Evolutionary conservation across 2,113 vertebrate species (phyloP).

Genomic region (Ctenodactylus gundi): DNA sequence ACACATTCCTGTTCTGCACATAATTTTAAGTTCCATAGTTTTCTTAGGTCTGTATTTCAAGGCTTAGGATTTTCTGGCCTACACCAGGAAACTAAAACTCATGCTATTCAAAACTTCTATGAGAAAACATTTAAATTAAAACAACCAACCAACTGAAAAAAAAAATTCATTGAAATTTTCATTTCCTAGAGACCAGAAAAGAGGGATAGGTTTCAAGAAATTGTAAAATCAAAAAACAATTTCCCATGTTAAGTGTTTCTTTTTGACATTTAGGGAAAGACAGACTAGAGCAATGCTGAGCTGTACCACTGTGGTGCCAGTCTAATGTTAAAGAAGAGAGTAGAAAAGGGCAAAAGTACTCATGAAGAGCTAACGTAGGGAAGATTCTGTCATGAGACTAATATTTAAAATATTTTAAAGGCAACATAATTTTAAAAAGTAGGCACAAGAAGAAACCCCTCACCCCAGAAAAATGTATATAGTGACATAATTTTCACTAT

Average conservation of each 20-base stretch:
- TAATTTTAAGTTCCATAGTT: background rate
- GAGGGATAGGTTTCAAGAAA: background rate
- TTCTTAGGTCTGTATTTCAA: slow-evolving; percentile 20
- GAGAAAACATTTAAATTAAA: slow-evolving; percentile 14
- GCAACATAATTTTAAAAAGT: background rate
- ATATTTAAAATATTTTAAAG: slow-evolving; percentile 37
- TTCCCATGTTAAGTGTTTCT: background rate
- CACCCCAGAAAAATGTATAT: background rate
- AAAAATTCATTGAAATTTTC: slow-evolving; percentile 11
- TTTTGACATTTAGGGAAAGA: background rate
- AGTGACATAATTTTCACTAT: background rate
- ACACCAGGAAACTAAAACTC: background rate
- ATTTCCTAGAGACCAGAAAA: background rate
- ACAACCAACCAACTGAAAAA: background rate
- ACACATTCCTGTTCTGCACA: slow-evolving; percentile 3
- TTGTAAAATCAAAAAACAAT: background rate
- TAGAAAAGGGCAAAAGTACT: background rate
- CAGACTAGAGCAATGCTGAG: background rate
- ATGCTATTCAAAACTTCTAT: background rate
- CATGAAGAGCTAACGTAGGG: background rate
- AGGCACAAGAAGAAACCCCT: background rate
- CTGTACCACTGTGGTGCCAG: background rate
- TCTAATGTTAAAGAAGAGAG: background rate
- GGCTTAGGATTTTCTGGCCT: background rate
- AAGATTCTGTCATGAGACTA: background rate